Conservation (phyloP, 2,888 invertebrate species). For the Thymelicus lineola region DNA sequence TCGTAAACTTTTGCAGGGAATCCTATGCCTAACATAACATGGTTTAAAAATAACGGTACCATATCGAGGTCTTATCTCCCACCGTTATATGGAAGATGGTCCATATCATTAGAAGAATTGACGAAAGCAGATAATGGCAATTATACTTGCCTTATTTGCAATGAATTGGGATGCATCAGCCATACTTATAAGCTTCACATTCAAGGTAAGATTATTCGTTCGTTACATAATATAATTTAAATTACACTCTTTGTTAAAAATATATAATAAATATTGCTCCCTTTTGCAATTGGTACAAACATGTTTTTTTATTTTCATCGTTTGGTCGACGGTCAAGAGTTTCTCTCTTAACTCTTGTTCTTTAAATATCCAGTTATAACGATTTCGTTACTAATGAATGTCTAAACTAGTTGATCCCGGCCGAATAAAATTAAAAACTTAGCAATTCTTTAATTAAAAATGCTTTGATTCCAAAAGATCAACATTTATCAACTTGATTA, state of each 20-base stretch:
- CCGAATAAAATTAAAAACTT: no score
- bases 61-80: conserved; percentile 87
- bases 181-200: conserved; percentile 89
- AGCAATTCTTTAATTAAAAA: no score
- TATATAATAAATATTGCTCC: no score
- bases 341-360: no score
- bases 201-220: conserved; percentile 81
- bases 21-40: conserved; percentile 90
- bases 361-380: no score
- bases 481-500: conserved; percentile 60
- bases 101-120: conserved; percentile 91
- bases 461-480: background rate
- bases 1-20: conserved; percentile 48
- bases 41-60: conserved; percentile 91
- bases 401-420: no score
- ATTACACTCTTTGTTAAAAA: no score
- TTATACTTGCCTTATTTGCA: conserved; percentile 95
- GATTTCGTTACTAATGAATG: no score
- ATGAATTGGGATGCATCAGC: conserved; percentile 91
- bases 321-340: no score
- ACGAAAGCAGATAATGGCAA: conserved; percentile 93
- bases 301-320: no score
- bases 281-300: no score
- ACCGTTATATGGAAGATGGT: conserved; percentile 89
- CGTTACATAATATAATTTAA: no score